Evolutionary conservation across 1,140 invertebrate species (phyloP).

Genomic region (Goniozus legneri): DNA sequence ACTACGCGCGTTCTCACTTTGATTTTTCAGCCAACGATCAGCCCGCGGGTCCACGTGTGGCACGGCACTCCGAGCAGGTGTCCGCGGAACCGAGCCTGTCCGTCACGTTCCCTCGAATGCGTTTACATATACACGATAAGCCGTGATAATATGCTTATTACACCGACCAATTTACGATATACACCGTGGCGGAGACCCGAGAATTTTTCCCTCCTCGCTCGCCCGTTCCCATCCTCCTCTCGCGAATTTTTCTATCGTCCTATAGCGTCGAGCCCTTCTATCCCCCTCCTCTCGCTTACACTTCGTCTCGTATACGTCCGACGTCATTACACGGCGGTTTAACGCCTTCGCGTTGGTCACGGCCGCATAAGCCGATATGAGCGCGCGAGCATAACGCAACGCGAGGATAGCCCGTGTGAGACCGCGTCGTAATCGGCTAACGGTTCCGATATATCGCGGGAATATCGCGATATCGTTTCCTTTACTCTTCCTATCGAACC

Average conservation of each 20-base stretch:
- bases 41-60: too few species aligned
- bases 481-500: too few species aligned
- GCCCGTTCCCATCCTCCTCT: not conserved
- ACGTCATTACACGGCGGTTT: slow-evolving; percentile 31
- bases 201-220: not conserved
- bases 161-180: slow-evolving; percentile 37
- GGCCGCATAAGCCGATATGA: not conserved
- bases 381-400: too few species aligned
- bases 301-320: slow-evolving; percentile 19
- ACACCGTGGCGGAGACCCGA: not conserved
- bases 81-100: too few species aligned
- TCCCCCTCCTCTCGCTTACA: slow-evolving; percentile 17
- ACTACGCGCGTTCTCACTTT: too few species aligned
- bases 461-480: too few species aligned
- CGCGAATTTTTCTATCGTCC: not conserved
- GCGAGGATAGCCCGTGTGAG: too few species aligned
- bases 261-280: slow-evolving; percentile 9
- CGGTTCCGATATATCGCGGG: too few species aligned
- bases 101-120: slow-evolving; percentile 19
- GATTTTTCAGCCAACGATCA: too few species aligned
- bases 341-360: slow-evolving; percentile 23
- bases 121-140: too few species aligned
- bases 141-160: slow-evolving; percentile 40
- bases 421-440: slow-evolving; percentile 17
- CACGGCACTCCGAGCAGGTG: too few species aligned